These are phyloP conservation scores for Cottus gobio DNA, from an alignment of 2,113 vertebrate genomes.

Conservation along the genomic window DNA sequence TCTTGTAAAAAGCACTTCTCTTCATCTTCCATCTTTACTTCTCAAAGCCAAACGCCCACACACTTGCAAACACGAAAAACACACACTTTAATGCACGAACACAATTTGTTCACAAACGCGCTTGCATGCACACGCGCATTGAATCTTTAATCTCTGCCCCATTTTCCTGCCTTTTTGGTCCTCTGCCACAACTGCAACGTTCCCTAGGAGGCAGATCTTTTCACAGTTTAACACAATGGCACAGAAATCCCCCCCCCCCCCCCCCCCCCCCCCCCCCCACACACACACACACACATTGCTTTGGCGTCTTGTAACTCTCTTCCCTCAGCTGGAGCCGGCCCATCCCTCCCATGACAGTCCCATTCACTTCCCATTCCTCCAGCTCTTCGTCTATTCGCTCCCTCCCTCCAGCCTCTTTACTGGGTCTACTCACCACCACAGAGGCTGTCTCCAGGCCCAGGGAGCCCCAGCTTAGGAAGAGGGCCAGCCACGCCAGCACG, in stretches of 20 bases:
- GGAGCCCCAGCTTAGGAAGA: constrained; percentile 93
- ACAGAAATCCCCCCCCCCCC: constrained; percentile 52
- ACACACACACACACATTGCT: constrained; percentile 37
- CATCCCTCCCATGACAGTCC: constrained; percentile 37
- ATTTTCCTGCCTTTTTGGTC: constrained; percentile 76
- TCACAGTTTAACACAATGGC: constrained; percentile 73
- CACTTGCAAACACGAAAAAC: constrained; percentile 49
- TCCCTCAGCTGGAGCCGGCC: constrained; percentile 27
- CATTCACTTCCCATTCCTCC: constrained; percentile 32
- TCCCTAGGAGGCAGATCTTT: constrained; percentile 74
- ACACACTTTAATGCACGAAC: constrained; percentile 39
- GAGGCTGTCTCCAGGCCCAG: constrained; percentile 91
- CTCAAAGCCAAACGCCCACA: constrained; percentile 70
- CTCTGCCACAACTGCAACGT: constrained; percentile 74
- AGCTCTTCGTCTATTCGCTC: not conserved
- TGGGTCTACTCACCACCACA: constrained; percentile 87
- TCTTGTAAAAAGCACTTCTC: constrained; percentile 65
- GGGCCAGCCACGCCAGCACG: constrained; percentile 88
- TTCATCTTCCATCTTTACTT: constrained; percentile 58
- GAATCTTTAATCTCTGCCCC: constrained; percentile 81
- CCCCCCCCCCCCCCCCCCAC: constrained; percentile 35
- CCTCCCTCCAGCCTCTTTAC: not conserved
- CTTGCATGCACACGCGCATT: constrained; percentile 65
- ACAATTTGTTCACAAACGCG: constrained; percentile 57
- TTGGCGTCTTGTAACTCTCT: constrained; percentile 46